phyloP scores from a whole-genome alignment of 2,113 vertebrate species.

The Hepsetus odoe region DNA sequence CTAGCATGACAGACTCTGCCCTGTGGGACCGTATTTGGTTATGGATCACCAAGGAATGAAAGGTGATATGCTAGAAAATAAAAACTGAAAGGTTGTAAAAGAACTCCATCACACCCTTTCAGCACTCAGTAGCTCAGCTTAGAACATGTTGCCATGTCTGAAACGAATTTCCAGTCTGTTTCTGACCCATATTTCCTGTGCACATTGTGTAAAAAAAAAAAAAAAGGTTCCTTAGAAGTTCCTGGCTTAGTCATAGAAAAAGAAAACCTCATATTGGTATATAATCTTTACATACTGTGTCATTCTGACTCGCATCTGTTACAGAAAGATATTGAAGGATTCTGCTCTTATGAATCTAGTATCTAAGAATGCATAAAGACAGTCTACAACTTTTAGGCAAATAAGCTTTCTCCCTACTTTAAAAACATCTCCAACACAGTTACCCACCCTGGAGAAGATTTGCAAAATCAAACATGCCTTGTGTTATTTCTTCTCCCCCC shows the following conservation, averaged over 20 bases:
- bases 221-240: no score
- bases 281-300: no score
- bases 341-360: no score
- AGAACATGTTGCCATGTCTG: neutral
- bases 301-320: no score
- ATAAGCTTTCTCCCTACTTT: no score
- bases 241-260: neutral
- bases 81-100: constrained; percentile 30
- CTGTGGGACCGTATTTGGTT: constrained; percentile 59
- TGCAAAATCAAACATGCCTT: constrained; percentile 22
- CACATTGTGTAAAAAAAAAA: neutral
- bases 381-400: no score
- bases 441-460: neutral
- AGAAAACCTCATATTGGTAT: no score
- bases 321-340: no score
- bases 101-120: neutral
- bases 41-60: constrained; percentile 62
- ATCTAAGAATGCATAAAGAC: no score
- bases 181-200: constrained; percentile 7
- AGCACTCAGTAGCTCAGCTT: neutral
- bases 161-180: neutral
- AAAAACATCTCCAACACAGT: no score
- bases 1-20: constrained; percentile 63
- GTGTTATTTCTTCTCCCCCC: neutral
- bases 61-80: neutral